Conservation (phyloP, 2,113 vertebrate genomes). For the Bombycilla garrulus region DNA sequence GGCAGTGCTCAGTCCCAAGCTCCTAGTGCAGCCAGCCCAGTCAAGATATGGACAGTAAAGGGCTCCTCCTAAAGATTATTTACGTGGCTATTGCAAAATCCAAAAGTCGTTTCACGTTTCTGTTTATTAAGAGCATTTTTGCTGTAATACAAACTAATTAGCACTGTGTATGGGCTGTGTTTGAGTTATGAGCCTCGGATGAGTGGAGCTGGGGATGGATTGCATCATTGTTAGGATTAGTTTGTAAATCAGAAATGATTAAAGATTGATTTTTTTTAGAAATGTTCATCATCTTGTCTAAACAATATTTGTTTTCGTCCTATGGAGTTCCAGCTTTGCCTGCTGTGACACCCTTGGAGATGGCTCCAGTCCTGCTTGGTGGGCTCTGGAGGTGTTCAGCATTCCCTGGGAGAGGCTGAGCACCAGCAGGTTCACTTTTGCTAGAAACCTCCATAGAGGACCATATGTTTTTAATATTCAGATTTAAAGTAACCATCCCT, state of each 20-base stretch:
- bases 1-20: background rate
- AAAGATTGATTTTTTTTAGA: background rate
- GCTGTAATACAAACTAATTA: background rate
- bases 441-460: background rate
- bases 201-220: background rate
- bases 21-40: background rate
- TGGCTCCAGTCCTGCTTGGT: background rate
- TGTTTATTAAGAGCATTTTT: background rate
- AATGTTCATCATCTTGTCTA: background rate
- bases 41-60: accelerated
- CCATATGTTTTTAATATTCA: conserved; percentile 2
- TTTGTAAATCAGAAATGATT: conserved; percentile 33
- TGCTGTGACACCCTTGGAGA: background rate
- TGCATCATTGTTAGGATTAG: conserved; percentile 22
- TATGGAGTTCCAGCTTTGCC: background rate
- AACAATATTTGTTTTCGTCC: background rate
- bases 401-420: background rate
- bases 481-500: background rate
- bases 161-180: background rate
- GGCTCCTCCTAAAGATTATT: background rate
- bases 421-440: background rate
- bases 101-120: background rate
- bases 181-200: background rate
- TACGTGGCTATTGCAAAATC: accelerated
- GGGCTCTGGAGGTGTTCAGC: background rate